Percentiles rank a stretch among this genome's conserved stretches.
Evolutionary conservation across 2,113 vertebrate genomes (phyloP).

Genomic region (Varanus komodoensis): DNA sequence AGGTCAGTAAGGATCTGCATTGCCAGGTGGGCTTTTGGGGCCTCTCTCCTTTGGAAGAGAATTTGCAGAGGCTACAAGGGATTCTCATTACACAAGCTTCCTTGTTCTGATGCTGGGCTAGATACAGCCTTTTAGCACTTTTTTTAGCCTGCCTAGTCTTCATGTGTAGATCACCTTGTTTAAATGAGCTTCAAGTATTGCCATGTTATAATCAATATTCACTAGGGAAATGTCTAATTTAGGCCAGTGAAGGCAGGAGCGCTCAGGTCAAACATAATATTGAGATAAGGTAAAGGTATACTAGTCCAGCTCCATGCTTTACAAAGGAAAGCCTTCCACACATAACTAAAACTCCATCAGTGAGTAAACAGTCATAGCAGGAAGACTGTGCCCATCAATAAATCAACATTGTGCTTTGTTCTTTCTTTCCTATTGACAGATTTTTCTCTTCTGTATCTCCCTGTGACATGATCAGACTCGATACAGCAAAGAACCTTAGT

Average conservation of each 20-base stretch:
- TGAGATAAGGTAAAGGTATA: neutral
- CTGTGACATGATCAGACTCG: neutral
- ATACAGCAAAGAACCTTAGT: constrained; percentile 15
- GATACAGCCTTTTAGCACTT: neutral
- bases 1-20: neutral
- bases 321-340: neutral
- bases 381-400: rapidly evolving
- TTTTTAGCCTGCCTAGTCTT: neutral
- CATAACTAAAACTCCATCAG: neutral
- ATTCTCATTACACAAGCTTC: too few relatives aligned
- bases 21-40: neutral
- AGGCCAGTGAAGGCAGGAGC: neutral
- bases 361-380: neutral
- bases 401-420: neutral
- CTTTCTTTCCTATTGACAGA: constrained; percentile 14
- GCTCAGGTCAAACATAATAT: neutral
- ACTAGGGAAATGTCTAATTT: neutral
- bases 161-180: neutral
- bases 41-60: neutral
- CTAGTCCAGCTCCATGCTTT: neutral
- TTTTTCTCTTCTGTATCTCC: neutral
- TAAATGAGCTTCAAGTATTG: neutral
- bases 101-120: too few relatives aligned
- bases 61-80: neutral
- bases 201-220: neutral